phyloP scores from a whole-genome alignment of 1,140 invertebrate genomes.

The Eumeta japonica region DNA sequence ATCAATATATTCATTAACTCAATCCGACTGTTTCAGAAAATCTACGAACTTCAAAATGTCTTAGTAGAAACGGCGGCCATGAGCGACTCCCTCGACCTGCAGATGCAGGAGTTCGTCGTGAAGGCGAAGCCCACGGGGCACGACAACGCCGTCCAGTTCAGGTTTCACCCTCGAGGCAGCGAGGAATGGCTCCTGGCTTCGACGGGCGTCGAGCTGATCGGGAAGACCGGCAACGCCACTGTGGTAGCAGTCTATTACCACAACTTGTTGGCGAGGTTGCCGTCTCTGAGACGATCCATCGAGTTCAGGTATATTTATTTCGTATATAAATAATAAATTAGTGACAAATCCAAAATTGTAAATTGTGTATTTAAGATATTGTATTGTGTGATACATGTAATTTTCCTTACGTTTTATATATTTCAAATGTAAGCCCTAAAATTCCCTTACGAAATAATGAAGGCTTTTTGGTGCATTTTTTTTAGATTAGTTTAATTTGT shows the following conservation, averaged over 20 bases:
- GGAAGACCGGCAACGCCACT: slow-evolving; percentile 27
- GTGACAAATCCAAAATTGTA: too few species aligned
- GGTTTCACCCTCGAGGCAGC: slow-evolving; percentile 16
- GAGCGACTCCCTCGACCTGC: slow-evolving; percentile 25
- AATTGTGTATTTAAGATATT: too few species aligned
- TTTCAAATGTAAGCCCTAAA: too few species aligned
- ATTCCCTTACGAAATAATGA: too few species aligned
- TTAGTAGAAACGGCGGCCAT: slow-evolving; percentile 33
- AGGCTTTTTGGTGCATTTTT: too few species aligned
- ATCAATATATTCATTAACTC: too few species aligned
- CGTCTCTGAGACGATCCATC: slow-evolving; percentile 36
- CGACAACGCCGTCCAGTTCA: slow-evolving; percentile 35
- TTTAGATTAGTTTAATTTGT: too few species aligned
- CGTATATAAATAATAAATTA: not conserved
- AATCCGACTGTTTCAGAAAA: slow-evolving; percentile 32
- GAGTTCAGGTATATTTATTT: slow-evolving; percentile 39
- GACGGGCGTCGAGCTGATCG: slow-evolving; percentile 32
- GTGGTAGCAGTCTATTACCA: slow-evolving; percentile 35
- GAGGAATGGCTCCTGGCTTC: slow-evolving; percentile 39
- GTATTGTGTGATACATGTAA: too few species aligned
- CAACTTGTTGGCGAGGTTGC: slow-evolving; percentile 33
- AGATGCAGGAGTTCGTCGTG: slow-evolving; percentile 31
- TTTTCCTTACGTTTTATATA: too few species aligned
- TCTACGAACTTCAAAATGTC: slow-evolving; percentile 46
- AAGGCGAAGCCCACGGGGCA: slow-evolving; percentile 27